Evolutionary conservation across 2,113 vertebrate genomes (phyloP), one percentile per base, ranked within the genome.

Genomic region (Burhinus oedicnemus): DNA sequence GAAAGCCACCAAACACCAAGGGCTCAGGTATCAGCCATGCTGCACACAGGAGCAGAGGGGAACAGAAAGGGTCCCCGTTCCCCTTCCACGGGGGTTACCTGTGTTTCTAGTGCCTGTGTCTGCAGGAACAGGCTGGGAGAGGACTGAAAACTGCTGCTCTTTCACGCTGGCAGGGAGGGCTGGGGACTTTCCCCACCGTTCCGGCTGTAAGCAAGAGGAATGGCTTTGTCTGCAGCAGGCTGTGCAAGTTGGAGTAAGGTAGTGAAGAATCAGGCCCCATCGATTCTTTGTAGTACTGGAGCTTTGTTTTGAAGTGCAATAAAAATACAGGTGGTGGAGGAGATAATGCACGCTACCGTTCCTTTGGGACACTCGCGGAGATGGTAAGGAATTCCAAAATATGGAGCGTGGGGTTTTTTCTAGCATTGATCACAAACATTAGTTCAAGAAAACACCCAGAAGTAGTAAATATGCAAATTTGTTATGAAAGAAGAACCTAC

Each of bases 381-480:
- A 89, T 7, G 0, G 61, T 18, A 57, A 95, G 87, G 81, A 82
- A 91, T 96, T 96, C 94, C 94, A 95, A 90, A 95, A 80, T 88
- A 68, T 0, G 0, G 71, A 96, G 71, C 1, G 4, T 83, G 83
- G 62, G 11, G 1, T 17, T 82, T 93, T 93, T 64, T 1, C 79
- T 74, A 87, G 87, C 70, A 62, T 4, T 94, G 93, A 94, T 97
- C 94, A 92, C 71, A 97, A 91, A 69, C 78, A 42, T 58, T 88
- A 68, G 81, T 77, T 94, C 87, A 90, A 75, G 93, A 95, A 97
- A 96, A 96, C 94, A 94, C 96, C 96, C 96, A 95, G 95, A 95
- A 97, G 94, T 80, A 91, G 95, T 55, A 97, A 97, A 96, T 94
- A 97, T 94, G 95, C 74, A 97, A 97, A 97, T 96, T 58, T 62